A percentile compares a stretch with the other conserved stretches of the same genome.
These are phyloP conservation scores for Thyatira batis DNA, from an alignment of 2,888 invertebrate genomes.

Conservation along the genomic window DNA sequence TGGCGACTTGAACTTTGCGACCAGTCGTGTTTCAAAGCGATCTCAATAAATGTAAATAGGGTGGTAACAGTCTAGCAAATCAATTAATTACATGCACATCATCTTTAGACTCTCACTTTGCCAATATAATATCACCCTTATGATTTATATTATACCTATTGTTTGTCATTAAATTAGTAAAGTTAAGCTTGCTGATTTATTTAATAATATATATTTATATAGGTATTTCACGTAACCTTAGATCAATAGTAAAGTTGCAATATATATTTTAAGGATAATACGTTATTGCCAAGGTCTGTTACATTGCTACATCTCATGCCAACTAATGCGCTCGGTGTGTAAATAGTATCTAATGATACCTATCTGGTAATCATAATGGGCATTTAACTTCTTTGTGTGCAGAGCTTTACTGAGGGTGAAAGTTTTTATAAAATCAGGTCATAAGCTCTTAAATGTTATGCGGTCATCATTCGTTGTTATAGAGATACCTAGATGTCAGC, in stretches of 20 bases:
- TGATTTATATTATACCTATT: no score
- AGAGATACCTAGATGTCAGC: not conserved
- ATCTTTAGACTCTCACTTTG: not conserved
- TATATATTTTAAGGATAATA: no score
- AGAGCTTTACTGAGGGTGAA: not conserved
- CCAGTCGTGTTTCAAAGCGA: conserved; percentile 34
- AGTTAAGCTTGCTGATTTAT: no score
- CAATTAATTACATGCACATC: not conserved
- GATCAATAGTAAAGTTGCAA: no score
- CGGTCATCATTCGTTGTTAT: not conserved
- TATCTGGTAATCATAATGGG: not conserved
- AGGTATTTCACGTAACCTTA: no score
- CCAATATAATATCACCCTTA: not conserved
- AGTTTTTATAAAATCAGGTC: not conserved
- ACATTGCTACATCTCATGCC: not conserved
- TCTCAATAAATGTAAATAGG: conserved; percentile 5
- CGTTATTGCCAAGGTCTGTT: not conserved
- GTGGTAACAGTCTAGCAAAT: not conserved
- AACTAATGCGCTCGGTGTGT: not conserved
- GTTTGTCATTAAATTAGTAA: no score
- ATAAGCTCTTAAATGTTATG: not conserved
- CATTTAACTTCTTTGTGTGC: not conserved
- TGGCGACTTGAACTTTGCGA: conserved; percentile 38
- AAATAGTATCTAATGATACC: not conserved
- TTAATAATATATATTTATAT: no score